A percentile compares a stretch with the other conserved stretches of the same genome.
phyloP scores from a whole-genome alignment of 2,888 invertebrate species.

The Lordiphosa andalusiaca region DNA sequence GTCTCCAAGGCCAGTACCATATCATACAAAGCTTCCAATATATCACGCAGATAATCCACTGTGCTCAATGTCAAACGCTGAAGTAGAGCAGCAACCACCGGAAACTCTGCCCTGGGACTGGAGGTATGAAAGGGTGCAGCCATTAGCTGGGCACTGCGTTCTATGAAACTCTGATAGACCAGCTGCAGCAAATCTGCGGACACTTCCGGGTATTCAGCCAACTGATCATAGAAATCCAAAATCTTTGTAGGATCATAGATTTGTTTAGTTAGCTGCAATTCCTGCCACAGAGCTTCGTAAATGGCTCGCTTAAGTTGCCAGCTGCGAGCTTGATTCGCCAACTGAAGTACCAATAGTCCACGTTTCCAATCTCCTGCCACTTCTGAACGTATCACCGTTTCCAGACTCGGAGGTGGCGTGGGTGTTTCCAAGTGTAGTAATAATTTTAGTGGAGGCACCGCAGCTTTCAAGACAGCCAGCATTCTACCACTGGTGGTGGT shows the following conservation, averaged over 20 bases:
- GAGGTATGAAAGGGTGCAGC: constrained; percentile 49
- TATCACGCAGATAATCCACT: constrained; percentile 45
- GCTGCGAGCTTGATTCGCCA: constrained; percentile 38
- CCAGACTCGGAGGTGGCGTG: constrained; percentile 12
- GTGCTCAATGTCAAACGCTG: constrained; percentile 41
- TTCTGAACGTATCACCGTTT: constrained; percentile 52
- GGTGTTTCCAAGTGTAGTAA: constrained; percentile 1
- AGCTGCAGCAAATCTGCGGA: constrained; percentile 20
- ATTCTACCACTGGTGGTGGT: constrained; percentile 19
- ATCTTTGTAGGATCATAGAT: constrained; percentile 52
- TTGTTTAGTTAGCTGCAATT: constrained; percentile 45
- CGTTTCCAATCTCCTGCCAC: constrained; percentile 57
- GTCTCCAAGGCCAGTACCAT: constrained; percentile 48
- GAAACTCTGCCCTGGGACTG: constrained; percentile 39
- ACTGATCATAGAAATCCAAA: constrained; percentile 43
- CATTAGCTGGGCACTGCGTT: constrained; percentile 50
- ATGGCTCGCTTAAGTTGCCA: constrained; percentile 49
- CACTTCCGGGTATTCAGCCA: constrained; percentile 31
- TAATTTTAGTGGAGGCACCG: constrained; percentile 1
- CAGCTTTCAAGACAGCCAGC: constrained; percentile 32
- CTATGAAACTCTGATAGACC: constrained; percentile 38
- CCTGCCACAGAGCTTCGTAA: constrained; percentile 62
- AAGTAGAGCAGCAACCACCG: constrained; percentile 41
- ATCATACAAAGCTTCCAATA: constrained; percentile 49
- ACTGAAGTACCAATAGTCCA: constrained; percentile 25